Evolutionary conservation across 2,113 vertebrate species (phyloP).

Genomic region (Eulacestoma nigropectus): DNA sequence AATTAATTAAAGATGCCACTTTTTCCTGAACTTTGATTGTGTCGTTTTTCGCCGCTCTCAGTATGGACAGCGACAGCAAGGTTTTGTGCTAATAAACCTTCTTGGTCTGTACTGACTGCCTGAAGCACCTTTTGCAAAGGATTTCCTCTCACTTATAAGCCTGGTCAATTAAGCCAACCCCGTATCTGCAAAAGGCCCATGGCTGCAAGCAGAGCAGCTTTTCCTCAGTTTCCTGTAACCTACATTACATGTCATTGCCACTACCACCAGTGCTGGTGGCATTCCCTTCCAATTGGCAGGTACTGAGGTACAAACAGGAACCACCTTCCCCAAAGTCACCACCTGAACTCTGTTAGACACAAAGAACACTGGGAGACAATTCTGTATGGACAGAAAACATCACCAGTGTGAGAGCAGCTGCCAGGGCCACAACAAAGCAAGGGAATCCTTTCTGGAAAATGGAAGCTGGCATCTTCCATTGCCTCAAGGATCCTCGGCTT

Average conservation of each 20-base stretch:
- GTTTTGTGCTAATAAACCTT: background rate
- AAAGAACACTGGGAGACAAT: too few species aligned
- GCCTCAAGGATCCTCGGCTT: background rate
- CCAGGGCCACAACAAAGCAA: background rate
- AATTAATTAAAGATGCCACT: too few species aligned
- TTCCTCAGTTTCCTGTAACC: background rate
- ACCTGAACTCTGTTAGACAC: background rate
- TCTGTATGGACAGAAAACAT: background rate
- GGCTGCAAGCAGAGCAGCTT: background rate
- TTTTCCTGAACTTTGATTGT: too few species aligned
- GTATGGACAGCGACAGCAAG: too few species aligned
- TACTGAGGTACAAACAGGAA: fast-evolving
- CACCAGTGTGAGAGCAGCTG: background rate
- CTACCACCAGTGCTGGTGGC: background rate
- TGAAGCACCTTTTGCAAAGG: background rate
- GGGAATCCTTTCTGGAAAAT: background rate
- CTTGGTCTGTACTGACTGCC: background rate
- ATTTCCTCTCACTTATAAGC: background rate
- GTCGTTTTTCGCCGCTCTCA: too few species aligned
- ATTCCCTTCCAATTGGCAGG: background rate
- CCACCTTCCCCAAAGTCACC: background rate
- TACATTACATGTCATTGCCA: background rate
- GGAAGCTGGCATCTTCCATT: background rate
- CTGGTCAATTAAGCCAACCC: background rate
- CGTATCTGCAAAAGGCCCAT: background rate